Conservation (phyloP, 1,140 invertebrate genomes). For the Cyphomyrmex costatus region DNA sequence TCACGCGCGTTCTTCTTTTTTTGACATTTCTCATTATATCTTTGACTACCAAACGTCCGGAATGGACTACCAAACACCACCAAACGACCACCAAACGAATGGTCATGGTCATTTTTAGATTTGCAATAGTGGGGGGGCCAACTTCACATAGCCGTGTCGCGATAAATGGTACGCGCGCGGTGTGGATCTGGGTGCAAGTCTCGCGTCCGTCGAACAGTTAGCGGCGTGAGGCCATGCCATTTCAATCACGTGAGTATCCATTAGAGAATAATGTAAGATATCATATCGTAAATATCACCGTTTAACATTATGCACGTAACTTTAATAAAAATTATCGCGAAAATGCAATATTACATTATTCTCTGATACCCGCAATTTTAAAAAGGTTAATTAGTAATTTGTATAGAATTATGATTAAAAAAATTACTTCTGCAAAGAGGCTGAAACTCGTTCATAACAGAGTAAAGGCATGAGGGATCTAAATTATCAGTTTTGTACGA, state of each 20-base stretch:
- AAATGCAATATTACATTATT: not conserved
- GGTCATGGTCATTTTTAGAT: too few species aligned
- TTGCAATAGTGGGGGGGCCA: too few species aligned
- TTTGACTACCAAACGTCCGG: too few species aligned
- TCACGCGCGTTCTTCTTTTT: too few species aligned
- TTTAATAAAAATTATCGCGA: not conserved
- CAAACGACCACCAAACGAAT: too few species aligned
- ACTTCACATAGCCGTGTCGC: too few species aligned
- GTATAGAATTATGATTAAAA: not conserved
- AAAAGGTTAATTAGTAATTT: constrained; percentile 1
- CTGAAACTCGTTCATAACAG: not conserved
- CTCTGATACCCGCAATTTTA: not conserved
- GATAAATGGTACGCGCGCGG: constrained; percentile 56
- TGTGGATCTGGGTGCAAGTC: not conserved
- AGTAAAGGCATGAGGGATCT: not conserved
- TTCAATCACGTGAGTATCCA: not conserved
- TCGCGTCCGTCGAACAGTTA: not conserved
- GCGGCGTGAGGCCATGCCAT: not conserved
- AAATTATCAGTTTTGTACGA: not conserved
- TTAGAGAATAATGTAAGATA: not conserved
- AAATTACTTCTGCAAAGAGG: not conserved
- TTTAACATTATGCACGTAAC: not conserved
- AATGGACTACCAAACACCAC: too few species aligned
- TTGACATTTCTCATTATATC: too few species aligned
- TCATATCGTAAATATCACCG: not conserved